Conservation (phyloP, 2,797 vertebrate species). For the Notamacropus eugenii region DNA sequence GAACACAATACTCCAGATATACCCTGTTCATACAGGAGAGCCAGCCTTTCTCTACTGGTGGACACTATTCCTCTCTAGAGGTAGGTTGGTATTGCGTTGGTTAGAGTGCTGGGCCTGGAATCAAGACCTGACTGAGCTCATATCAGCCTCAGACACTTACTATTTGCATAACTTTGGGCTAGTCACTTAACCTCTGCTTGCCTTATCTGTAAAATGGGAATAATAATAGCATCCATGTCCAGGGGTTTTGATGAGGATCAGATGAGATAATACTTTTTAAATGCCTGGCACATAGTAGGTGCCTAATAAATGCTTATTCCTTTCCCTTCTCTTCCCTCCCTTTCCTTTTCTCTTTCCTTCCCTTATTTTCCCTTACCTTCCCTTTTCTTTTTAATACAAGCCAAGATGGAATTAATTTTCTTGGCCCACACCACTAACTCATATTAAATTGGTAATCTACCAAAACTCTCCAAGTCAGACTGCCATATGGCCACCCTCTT, state of each 20-base stretch:
- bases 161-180: not conserved
- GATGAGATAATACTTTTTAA: not conserved
- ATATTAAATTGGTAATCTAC: not conserved
- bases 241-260: not conserved
- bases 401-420: not conserved
- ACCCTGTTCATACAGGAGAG: not conserved
- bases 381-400: not conserved
- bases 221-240: not conserved
- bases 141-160: not conserved
- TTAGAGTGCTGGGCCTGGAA: not conserved
- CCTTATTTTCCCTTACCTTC: not conserved
- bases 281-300: not conserved
- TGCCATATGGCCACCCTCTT: not conserved
- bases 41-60: not conserved
- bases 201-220: not conserved
- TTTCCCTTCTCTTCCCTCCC: not conserved
- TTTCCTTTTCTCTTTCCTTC: too few relatives aligned
- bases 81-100: not conserved
- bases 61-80: not conserved
- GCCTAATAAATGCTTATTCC: not conserved
- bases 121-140: not conserved
- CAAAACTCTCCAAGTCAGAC: not conserved
- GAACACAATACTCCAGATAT: not conserved
- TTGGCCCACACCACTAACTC: not conserved
- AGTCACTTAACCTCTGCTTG: not conserved